Evolutionary conservation across 2,113 vertebrate species (phyloP).

Genomic region (human): DNA sequence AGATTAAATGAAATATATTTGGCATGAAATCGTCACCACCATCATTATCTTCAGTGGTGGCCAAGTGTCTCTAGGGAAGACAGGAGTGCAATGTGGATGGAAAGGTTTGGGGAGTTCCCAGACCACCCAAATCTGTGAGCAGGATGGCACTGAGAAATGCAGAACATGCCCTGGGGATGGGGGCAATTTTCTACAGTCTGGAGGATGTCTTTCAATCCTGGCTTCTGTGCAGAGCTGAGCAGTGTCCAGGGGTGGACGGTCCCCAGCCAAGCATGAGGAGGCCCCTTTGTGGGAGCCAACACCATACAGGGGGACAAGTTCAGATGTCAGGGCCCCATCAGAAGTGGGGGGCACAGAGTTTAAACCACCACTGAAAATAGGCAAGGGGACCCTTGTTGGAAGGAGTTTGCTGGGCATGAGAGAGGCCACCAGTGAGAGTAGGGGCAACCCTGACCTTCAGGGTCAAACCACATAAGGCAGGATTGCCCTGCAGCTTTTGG

Average conservation of each 20-base stretch:
- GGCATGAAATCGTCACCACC: too few relatives aligned
- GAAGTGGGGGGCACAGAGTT: not conserved
- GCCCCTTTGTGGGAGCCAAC: not conserved
- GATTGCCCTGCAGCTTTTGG: too few relatives aligned
- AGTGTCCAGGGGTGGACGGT: not conserved
- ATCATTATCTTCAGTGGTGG: not conserved
- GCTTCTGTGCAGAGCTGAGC: not conserved
- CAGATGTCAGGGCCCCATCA: not conserved
- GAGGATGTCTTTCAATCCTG: not conserved
- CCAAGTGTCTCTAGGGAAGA: not conserved
- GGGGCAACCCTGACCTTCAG: not conserved
- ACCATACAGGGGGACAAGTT: not conserved
- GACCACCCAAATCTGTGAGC: not conserved
- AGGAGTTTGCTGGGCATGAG: too few relatives aligned
- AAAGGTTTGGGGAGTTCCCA: too few relatives aligned
- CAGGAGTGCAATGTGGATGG: too few relatives aligned
- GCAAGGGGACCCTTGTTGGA: not conserved
- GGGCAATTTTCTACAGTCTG: not conserved
- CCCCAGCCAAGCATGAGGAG: not conserved
- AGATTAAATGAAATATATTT: not conserved
- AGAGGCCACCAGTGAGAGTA: fast-evolving
- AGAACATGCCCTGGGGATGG: not conserved
- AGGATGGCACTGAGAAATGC: not conserved
- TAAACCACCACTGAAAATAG: not conserved
- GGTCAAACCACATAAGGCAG: too few relatives aligned